A percentile compares a stretch with the other conserved stretches of the same genome.
phyloP scores from a whole-genome alignment of 2,797 vertebrate genomes.

The Chelidonichthys spinosus region DNA sequence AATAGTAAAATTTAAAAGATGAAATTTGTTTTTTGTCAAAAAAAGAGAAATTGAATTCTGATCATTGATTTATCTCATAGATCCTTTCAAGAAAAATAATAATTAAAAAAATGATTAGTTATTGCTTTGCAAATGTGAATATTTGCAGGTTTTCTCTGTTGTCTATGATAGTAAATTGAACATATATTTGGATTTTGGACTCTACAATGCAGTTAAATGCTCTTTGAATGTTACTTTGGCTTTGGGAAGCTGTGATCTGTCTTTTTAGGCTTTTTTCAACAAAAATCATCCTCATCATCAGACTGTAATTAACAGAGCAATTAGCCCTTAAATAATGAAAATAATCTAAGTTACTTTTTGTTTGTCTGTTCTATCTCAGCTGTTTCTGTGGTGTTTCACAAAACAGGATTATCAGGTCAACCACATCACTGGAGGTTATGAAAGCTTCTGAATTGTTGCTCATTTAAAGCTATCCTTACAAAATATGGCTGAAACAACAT shows the following conservation, averaged over 20 bases:
- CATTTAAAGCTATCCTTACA: not conserved
- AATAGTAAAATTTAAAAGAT: not conserved
- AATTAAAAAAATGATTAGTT: not conserved
- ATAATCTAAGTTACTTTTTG: not conserved
- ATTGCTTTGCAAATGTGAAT: not conserved
- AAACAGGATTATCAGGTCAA: conserved; percentile 2
- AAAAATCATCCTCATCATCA: no score
- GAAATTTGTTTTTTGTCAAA: not conserved
- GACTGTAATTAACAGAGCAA: no score
- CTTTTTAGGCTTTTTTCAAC: not conserved
- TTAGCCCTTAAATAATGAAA: not conserved
- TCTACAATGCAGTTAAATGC: not conserved
- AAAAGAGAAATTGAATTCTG: not conserved
- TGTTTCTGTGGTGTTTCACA: not conserved
- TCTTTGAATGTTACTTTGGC: not conserved
- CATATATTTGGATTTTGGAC: not conserved
- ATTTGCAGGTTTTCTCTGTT: not conserved
- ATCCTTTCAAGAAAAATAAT: not conserved
- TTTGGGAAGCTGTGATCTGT: not conserved
- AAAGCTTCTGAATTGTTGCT: not conserved
- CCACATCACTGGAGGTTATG: not conserved
- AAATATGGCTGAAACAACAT: not conserved
- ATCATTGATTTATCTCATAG: not conserved
- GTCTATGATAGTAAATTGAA: not conserved
- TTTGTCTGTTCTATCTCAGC: conserved; percentile 2